phyloP scores from a whole-genome alignment of 2,888 invertebrate species.

The Psococerastis gibbosa region DNA sequence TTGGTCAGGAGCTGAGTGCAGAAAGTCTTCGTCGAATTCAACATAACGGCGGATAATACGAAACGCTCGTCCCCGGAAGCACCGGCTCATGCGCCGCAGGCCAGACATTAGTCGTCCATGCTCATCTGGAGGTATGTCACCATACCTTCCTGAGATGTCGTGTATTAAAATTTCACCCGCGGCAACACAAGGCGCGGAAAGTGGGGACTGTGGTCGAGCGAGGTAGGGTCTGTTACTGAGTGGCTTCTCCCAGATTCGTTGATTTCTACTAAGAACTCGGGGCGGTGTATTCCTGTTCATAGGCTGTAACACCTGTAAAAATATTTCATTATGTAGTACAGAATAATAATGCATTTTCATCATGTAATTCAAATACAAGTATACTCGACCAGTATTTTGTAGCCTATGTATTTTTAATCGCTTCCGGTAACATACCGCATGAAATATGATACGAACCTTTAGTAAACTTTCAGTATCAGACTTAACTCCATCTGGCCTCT shows the following conservation, averaged over 20 bases:
- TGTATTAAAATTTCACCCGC: not conserved
- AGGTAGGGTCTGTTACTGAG: not conserved
- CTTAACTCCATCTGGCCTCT: not conserved
- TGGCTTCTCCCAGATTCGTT: not conserved
- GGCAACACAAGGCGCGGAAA: not conserved
- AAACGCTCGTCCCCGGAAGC: constrained; percentile 35
- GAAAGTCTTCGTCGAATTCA: constrained; percentile 49
- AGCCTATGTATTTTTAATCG: too few species aligned
- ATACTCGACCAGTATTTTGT: too few species aligned
- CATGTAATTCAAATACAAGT: too few species aligned
- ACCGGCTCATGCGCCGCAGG: not conserved
- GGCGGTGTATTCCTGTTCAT: not conserved
- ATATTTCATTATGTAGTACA: too few species aligned
- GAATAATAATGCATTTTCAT: too few species aligned
- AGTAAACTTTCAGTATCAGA: too few species aligned
- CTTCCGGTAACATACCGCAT: too few species aligned
- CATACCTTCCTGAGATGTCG: constrained; percentile 6
- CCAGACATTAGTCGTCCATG: not conserved
- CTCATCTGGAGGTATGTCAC: not conserved
- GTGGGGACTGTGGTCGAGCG: not conserved
- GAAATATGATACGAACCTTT: too few species aligned
- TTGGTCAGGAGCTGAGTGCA: constrained; percentile 50
- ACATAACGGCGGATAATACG: constrained; percentile 46
- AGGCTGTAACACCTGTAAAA: not conserved
- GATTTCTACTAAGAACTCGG: not conserved